Base-by-base conservation (phyloP, 2,888 invertebrate species). In the Catocala sponsa region DNA sequence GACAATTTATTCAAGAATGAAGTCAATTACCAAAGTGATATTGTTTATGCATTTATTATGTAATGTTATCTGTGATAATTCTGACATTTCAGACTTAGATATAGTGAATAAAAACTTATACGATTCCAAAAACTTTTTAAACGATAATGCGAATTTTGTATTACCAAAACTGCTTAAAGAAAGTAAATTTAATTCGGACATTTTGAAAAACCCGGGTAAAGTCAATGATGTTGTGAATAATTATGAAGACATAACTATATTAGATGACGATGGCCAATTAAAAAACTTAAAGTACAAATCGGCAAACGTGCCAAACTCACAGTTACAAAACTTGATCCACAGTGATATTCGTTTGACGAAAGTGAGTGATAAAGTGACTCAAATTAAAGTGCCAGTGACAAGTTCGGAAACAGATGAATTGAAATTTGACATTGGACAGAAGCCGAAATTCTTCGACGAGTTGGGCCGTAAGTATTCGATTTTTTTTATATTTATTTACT, bases 401-500 rank as follows among this genome's bases (percentile, higher is more conserved):
- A 57, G 9, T 47, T 63, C 66, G 47, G 66, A 74, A 52, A 62
- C 59, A 41, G 66, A 77, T 25, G 65, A 63, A 70, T 52, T 70
- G 56, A 69, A 62, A 35, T 68, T 78, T 6, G 66, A 74, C 44
- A 58, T 65, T 41, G 81, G 79, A 6, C 84, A 85, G 38, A 93
- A 91, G 63, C 89, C 95, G n/a, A 96, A 96, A 84, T 97, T 97
- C 80, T 96, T 97, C 75, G 96, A 97, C 80, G 97, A 97, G 79
- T 84, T 97, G 63, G 96, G 48, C 80, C 86, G 97, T 97, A 94
- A 96, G 97, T 96, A 92, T 41, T 2, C 1, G 25, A 12, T 33
- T n/a, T n/a, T 33, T 42, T 42, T 12, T 35, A 35, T 38, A 38
- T 25, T n/a, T n/a, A n/a, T n/a, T n/a, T n/a, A n/a, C n/a, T n/a